Evolutionary conservation across 2,113 vertebrate species (phyloP).

Genomic region (Scatophagus argus): DNA sequence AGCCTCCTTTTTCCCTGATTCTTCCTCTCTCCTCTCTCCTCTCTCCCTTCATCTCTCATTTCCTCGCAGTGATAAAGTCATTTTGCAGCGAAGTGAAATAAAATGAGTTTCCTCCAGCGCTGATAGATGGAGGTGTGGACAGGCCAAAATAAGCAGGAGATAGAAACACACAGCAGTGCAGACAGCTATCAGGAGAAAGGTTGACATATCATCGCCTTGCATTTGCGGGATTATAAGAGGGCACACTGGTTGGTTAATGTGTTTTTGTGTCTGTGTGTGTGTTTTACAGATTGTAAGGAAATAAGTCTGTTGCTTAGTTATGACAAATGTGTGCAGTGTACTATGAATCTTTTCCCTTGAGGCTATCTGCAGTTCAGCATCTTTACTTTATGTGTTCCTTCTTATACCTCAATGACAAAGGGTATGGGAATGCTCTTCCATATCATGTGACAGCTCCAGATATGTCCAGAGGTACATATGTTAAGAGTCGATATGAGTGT

Average conservation of each 20-base stretch:
- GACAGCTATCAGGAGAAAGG: slow-evolving; percentile 36
- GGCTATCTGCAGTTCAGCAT: slow-evolving; percentile 36
- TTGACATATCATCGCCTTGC: slow-evolving; percentile 35
- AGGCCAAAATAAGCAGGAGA: slow-evolving; percentile 54
- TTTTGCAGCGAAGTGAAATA: slow-evolving; percentile 68
- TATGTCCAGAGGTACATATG: slow-evolving; percentile 15
- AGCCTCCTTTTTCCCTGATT: slow-evolving; percentile 21
- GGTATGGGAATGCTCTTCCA: slow-evolving; percentile 18
- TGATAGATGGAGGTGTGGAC: slow-evolving; percentile 69
- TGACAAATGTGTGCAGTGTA: slow-evolving; percentile 6
- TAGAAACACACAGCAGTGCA: slow-evolving; percentile 39
- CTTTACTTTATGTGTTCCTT: slow-evolving; percentile 23
- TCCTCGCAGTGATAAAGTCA: slow-evolving; percentile 64
- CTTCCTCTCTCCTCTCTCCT: slow-evolving; percentile 26
- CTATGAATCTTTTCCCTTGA: slow-evolving; percentile 39
- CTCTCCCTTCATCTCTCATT: slow-evolving; percentile 65
- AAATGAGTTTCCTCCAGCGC: slow-evolving; percentile 63
- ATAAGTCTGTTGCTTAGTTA: not conserved
- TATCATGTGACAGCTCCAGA: slow-evolving; percentile 21
- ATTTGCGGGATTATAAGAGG: slow-evolving; percentile 33
- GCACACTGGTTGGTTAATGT: slow-evolving; percentile 26
- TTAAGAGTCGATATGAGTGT: slow-evolving; percentile 23
- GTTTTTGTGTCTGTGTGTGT: slow-evolving; percentile 40
- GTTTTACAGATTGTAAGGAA: slow-evolving; percentile 25
- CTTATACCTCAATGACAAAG: slow-evolving; percentile 30